Base-by-base conservation (phyloP, 2,888 invertebrate genomes). In the Altica lythri region DNA sequence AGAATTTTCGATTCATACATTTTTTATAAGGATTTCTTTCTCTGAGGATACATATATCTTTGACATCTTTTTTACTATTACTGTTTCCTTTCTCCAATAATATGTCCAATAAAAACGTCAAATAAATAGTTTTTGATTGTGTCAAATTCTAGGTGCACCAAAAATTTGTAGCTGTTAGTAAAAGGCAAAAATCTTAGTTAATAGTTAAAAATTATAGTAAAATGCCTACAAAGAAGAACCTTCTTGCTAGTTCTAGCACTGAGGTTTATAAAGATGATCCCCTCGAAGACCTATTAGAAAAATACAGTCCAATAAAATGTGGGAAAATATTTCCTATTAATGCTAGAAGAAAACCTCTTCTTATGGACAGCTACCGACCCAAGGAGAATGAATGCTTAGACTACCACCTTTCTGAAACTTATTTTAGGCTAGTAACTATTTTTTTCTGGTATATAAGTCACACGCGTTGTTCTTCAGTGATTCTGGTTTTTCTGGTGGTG, bases 341-440 rank as follows among this genome's bases (percentile, higher is more conserved):
- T 17, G 40, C 54, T 5, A 53, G 45, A 19, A 10, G 40, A 12
- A 40, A 40, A 37, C 37, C 51, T 22, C 57, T 67, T 22, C 38
- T 46, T 9, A 66, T 68, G 18, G 56, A 60, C 0, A 53, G 42
- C 6, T 66, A 59, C 17, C 44, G 64, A 25, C 69, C 71, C 0
- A 55, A 59, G 19, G 54, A 55, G 6, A 54, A 56, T 25, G 59
- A 64, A 22, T 67, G 64, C 47, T 37, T 69, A 14, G 66, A 69
- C 32, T 72, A 73, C 45, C 58, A 67, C 4, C 65, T 73, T 16
- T 70, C 70, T 0, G 65, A 72, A 61, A 71, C 70, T 0, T 64
- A 64, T 30, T 38, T 64, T 0, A 40, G 49, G 49, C 66, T 68
- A 45, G 42, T 66, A 17, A 61, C n/a, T n/a, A n/a, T n/a, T n/a